Evolutionary conservation across 2,888 invertebrate genomes (phyloP).

Genomic region (Therioaphis trifolii): DNA sequence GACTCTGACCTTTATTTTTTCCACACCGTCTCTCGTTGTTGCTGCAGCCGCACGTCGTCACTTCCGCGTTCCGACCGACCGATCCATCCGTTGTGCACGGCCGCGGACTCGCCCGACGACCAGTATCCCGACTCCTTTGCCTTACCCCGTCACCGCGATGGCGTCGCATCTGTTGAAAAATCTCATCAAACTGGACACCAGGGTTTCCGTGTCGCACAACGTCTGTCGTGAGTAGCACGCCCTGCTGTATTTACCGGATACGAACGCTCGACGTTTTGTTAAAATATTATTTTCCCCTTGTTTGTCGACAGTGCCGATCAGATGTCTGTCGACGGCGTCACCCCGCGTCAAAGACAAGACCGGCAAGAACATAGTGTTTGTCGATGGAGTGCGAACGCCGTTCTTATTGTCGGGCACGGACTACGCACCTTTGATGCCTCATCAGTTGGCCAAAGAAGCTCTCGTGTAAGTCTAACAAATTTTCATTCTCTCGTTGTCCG

Average conservation of each 20-base stretch:
- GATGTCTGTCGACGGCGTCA: constrained; percentile 62
- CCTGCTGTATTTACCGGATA: neutral
- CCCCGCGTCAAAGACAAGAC: constrained; percentile 72
- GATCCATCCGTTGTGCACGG: neutral
- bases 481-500: too few species aligned
- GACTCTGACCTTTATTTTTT: constrained; percentile 54
- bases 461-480: constrained; percentile 76
- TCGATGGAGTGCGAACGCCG: constrained; percentile 97
- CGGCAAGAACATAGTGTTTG: constrained; percentile 89
- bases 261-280: too few species aligned
- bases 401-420: constrained; percentile 93
- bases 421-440: constrained; percentile 94
- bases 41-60: neutral
- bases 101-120: neutral
- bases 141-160: constrained; percentile 33
- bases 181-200: constrained; percentile 50
- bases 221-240: constrained; percentile 50
- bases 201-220: constrained; percentile 57
- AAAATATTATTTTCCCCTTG: neutral
- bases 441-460: constrained; percentile 92
- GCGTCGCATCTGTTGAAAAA: constrained; percentile 62
- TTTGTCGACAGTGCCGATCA: constrained; percentile 32
- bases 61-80: constrained; percentile 40
- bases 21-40: neutral
- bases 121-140: too few species aligned